Evolutionary conservation across 2,888 invertebrate species (phyloP).

Genomic region (Andrena bucephala): DNA sequence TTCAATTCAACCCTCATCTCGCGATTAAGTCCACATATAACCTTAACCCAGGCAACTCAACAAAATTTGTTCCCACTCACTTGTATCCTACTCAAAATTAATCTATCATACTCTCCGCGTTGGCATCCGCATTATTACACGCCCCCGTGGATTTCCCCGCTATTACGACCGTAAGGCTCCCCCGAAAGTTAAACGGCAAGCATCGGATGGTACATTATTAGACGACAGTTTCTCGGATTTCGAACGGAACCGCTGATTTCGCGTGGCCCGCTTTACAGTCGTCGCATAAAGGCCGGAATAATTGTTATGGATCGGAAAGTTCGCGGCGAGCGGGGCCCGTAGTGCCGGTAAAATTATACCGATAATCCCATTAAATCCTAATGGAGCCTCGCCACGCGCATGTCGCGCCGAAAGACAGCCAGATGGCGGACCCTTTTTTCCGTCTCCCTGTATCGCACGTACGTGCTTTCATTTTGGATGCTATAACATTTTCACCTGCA

Average conservation of each 20-base stretch:
- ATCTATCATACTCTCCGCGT: too few species aligned
- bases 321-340: constrained; percentile 13
- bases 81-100: too few species aligned
- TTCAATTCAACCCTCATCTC: too few species aligned
- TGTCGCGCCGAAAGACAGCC: constrained; percentile 37
- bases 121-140: too few species aligned
- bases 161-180: neutral
- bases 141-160: neutral
- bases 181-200: constrained; percentile 8
- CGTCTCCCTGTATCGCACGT: neutral
- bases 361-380: constrained; percentile 57
- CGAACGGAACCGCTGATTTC: constrained; percentile 34
- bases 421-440: neutral
- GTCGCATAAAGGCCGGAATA: constrained; percentile 30
- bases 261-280: constrained; percentile 19
- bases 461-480: constrained; percentile 13
- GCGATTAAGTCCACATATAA: too few species aligned
- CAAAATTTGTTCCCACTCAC: too few species aligned
- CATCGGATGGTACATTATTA: constrained; percentile 16
- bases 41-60: too few species aligned
- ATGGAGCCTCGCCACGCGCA: constrained; percentile 36
- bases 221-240: constrained; percentile 18
- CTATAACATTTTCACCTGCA: constrained; percentile 30
- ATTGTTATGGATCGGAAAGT: constrained; percentile 53
- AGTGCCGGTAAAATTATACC: constrained; percentile 49